Percentiles rank a stretch among this genome's conserved stretches.
Evolutionary conservation across 2,888 invertebrate genomes (phyloP).

Genomic region (Hanleya hanleyi): DNA sequence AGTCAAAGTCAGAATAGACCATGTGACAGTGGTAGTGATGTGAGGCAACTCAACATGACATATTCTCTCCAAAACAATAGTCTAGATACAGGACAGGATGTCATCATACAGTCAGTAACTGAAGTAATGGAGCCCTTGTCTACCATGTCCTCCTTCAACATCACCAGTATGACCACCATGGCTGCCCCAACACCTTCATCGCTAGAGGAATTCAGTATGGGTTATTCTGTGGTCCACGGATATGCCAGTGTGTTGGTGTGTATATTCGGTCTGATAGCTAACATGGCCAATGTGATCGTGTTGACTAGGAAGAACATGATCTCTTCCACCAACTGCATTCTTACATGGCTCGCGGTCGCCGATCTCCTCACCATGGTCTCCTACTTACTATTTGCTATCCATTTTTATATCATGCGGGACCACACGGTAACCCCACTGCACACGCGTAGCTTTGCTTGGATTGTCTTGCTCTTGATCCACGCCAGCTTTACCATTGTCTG

Average conservation of each 20-base stretch:
- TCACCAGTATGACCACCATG: too few relatives aligned
- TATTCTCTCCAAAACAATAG: too few relatives aligned
- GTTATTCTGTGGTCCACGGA: constrained; percentile 80
- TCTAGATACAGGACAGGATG: too few relatives aligned
- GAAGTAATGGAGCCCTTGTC: too few relatives aligned
- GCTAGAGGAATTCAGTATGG: constrained; percentile 40
- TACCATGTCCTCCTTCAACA: too few relatives aligned
- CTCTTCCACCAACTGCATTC: constrained; percentile 93
- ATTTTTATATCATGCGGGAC: constrained; percentile 75
- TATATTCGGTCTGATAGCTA: constrained; percentile 91
- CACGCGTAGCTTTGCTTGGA: constrained; percentile 71
- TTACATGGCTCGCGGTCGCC: constrained; percentile 87
- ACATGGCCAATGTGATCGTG: constrained; percentile 91
- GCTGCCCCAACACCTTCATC: too few relatives aligned
- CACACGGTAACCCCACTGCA: constrained; percentile 47
- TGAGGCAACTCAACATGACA: too few relatives aligned
- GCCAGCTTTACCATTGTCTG: constrained; percentile 90
- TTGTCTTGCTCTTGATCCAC: constrained; percentile 79
- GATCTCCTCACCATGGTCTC: constrained; percentile 92
- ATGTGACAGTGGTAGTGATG: too few relatives aligned
- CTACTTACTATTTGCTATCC: constrained; percentile 91
- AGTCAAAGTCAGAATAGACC: too few relatives aligned
- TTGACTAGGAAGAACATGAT: constrained; percentile 91
- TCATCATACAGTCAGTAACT: too few relatives aligned
- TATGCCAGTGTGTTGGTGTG: constrained; percentile 91